These are phyloP conservation scores for Puffinus mauretanicus DNA, from an alignment of 2,113 vertebrate genomes.

Conservation along the genomic window DNA sequence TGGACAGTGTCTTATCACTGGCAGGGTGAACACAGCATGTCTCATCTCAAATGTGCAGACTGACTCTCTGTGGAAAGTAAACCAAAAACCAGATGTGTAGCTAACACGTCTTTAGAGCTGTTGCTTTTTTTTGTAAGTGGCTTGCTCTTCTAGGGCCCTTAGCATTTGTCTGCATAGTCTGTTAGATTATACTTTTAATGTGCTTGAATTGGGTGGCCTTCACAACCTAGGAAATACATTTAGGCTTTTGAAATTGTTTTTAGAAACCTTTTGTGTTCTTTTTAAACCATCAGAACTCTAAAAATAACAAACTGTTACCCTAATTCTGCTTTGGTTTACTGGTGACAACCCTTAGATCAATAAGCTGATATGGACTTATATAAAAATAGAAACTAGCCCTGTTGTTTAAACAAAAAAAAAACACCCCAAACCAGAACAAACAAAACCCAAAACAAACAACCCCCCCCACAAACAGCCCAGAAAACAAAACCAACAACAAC, in stretches of 20 bases:
- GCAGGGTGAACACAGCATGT: not conserved
- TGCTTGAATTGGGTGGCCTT: not conserved
- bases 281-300: not conserved
- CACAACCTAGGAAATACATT: not conserved
- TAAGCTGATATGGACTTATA: not conserved
- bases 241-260: not conserved
- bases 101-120: not conserved
- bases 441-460: not conserved
- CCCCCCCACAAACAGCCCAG: not conserved
- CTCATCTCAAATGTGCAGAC: not conserved
- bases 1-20: not conserved
- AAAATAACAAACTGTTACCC: not conserved
- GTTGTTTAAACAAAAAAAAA: not conserved
- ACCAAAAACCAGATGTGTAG: not conserved
- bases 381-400: not conserved
- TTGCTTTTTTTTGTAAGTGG: not conserved
- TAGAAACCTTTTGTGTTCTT: constrained; percentile 3
- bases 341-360: not conserved
- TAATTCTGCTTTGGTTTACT: not conserved
- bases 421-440: not conserved
- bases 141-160: not conserved
- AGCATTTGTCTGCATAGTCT: not conserved
- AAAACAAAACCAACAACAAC: not conserved
- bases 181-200: not conserved
- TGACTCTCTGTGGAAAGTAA: not conserved